Percentiles rank a stretch among this genome's conserved stretches.
These are phyloP conservation scores for Catharus minimus DNA, from an alignment of 2,113 vertebrate genomes.

Conservation along the genomic window DNA sequence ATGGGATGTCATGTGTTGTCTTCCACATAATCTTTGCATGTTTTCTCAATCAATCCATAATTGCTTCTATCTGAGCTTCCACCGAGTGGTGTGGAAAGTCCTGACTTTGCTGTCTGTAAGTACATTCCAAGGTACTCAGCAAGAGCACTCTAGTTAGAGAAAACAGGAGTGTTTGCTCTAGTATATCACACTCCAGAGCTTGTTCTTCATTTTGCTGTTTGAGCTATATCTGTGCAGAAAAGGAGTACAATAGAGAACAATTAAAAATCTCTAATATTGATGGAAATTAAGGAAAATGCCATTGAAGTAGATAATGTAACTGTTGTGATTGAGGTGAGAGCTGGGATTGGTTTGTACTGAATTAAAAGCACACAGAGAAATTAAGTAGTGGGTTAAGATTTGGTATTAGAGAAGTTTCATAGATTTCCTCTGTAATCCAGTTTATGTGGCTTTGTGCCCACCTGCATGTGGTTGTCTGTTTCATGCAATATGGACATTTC, in stretches of 20 bases:
- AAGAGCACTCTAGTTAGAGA: not conserved
- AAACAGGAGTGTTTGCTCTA: not conserved
- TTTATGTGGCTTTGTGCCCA: not conserved
- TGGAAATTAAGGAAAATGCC: not conserved
- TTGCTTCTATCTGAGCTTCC: not conserved
- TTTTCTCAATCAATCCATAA: not conserved
- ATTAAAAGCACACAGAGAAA: not conserved
- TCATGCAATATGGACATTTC: not conserved
- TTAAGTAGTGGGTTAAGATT: not conserved
- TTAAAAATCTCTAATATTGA: not conserved
- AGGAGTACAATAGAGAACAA: not conserved
- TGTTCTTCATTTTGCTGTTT: not conserved
- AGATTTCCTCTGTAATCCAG: not conserved
- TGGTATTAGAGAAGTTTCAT: not conserved
- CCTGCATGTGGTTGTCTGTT: not conserved
- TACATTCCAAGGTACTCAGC: not conserved
- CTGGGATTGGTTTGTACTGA: not conserved
- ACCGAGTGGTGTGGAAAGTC: not conserved
- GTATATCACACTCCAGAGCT: not conserved
- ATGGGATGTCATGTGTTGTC: not conserved
- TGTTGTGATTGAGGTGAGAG: not conserved
- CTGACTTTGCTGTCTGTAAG: not conserved
- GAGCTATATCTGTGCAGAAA: not conserved
- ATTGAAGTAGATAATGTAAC: not conserved
- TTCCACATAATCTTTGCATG: not conserved